Conservation (phyloP, 2,888 invertebrate species). For the Emmelina monodactyla region DNA sequence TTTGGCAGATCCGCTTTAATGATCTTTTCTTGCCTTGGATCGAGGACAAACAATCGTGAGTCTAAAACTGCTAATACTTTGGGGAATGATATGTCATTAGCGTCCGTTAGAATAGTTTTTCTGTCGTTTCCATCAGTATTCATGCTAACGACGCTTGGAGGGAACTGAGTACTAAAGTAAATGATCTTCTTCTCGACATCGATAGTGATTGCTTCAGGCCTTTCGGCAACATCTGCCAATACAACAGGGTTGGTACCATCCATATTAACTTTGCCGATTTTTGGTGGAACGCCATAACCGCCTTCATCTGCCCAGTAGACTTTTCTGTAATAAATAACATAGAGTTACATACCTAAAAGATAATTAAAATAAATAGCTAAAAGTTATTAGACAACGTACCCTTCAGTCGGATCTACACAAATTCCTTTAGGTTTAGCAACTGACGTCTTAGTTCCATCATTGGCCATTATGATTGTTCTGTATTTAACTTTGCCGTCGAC, state of each 20-base stretch:
- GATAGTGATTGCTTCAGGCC: constrained; percentile 85
- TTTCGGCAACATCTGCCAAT: constrained; percentile 73
- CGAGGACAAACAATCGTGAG: constrained; percentile 84
- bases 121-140: constrained; percentile 76
- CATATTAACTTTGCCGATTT: constrained; percentile 92
- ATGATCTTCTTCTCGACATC: constrained; percentile 83
- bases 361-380: too few species aligned
- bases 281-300: constrained; percentile 85
- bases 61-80: constrained; percentile 84
- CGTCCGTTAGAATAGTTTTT: constrained; percentile 71
- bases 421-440: constrained; percentile 89
- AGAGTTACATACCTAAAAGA: too few species aligned
- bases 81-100: constrained; percentile 77
- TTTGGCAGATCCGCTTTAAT: constrained; percentile 83
- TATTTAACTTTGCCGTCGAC: constrained; percentile 86
- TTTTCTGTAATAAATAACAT: constrained; percentile 64
- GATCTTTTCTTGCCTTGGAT: constrained; percentile 89
- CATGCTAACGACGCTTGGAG: constrained; percentile 74
- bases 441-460: constrained; percentile 85
- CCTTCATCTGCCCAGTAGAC: constrained; percentile 98
- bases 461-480: constrained; percentile 85
- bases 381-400: constrained; percentile 70
- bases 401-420: constrained; percentile 91
- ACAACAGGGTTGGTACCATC: constrained; percentile 85
- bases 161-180: constrained; percentile 87